Evolutionary conservation across 2,113 vertebrate genomes (phyloP), one percentile per base, ranked within the genome.

Genomic region (Pontoporia blainvillei): DNA sequence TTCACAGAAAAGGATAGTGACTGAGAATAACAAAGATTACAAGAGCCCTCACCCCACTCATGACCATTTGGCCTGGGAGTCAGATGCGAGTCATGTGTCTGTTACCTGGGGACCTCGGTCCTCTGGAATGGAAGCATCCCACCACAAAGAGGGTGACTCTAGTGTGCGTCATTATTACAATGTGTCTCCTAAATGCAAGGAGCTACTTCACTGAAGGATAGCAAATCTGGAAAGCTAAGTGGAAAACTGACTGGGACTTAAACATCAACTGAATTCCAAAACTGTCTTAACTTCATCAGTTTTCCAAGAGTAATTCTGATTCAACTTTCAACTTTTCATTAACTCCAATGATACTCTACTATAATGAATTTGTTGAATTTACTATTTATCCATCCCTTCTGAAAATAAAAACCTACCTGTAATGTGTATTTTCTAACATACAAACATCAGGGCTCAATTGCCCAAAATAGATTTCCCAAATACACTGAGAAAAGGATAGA

Each of bases 401-500:
- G 21, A 20, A 94, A 81, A 96, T 14, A 89, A 83, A 97, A 78
- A 61, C 15, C 15, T 23, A 82, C 25, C 57, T 46, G 4, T 54
- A 66, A 82, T 31, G 3, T 59, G 3, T 27, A 90, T 71, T 72
- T 84, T 69, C 64, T 87, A 96, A 90, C 15, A 92, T 54, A 91
- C 11, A 62, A 75, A 93, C 36, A 90, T 29, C 10, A 39, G 34
- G 15, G 52, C 15, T 85, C 91, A 96, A 91, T 1, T 52, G 34
- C 31, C 81, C 75, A 91, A 96, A 90, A 54, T 96, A 90, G 95
- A 31, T 87, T 90, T 92, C 66, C 39, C 64, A 89, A 91, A 79
- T 67, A 96, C 1, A 59, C 20, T 44, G 8, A 89, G 6, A 94
- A 85, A 72, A n/a, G 3, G 27, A n/a, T 7, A 59, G 31, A 88